A percentile compares a stretch with the other conserved stretches of the same genome.
Evolutionary conservation across 2,113 vertebrate species (phyloP).

Genomic region (Notiomystis cincta): DNA sequence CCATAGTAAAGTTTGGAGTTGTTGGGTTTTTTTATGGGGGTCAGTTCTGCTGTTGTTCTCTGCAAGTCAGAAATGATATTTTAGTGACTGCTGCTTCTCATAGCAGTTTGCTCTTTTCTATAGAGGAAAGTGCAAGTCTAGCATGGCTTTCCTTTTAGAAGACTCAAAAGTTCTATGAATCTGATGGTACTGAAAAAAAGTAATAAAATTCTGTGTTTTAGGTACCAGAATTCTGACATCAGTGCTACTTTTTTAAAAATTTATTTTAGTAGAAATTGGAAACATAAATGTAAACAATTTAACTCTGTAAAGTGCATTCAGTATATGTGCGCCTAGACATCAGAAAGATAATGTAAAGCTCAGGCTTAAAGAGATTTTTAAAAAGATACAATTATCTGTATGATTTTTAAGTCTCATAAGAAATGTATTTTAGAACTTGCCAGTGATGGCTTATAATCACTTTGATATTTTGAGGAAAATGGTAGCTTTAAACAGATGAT

Average conservation of each 20-base stretch:
- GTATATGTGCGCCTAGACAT: background rate
- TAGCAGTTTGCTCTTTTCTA: background rate
- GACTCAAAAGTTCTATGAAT: background rate
- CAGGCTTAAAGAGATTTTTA: slow-evolving; percentile 1
- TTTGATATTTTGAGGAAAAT: slow-evolving; percentile 76
- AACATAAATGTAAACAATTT: slow-evolving; percentile 11
- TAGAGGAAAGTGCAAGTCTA: background rate
- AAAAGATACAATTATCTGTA: slow-evolving; percentile 59
- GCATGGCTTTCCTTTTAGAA: background rate
- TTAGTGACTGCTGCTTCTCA: background rate
- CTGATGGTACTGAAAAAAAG: background rate
- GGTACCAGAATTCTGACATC: background rate
- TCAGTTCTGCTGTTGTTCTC: background rate
- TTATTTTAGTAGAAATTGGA: slow-evolving; percentile 2
- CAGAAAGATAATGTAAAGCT: slow-evolving; percentile 14
- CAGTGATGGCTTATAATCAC: slow-evolving; percentile 75
- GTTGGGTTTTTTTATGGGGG: background rate
- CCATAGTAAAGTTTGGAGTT: background rate
- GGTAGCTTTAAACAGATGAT: slow-evolving; percentile 77
- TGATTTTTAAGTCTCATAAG: slow-evolving; percentile 61
- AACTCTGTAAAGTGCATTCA: background rate
- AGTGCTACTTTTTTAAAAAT: background rate
- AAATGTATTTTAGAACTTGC: slow-evolving; percentile 72
- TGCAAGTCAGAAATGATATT: background rate
- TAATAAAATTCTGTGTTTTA: background rate